Conservation (phyloP, 2,888 invertebrate genomes). For the Heliconius erato region DNA sequence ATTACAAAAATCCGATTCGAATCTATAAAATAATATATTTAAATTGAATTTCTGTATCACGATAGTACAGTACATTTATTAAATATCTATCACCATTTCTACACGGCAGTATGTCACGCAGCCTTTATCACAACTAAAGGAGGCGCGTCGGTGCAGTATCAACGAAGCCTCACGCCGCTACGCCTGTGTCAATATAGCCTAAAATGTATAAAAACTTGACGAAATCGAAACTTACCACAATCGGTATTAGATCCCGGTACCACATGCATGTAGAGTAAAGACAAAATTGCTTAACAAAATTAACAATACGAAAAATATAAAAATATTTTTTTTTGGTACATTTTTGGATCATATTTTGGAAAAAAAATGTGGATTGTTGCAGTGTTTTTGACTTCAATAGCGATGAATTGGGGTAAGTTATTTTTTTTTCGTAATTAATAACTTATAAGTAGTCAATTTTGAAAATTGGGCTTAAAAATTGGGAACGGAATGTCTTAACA, state of each 20-base stretch:
- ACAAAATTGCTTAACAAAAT: not conserved
- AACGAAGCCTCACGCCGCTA: constrained; percentile 31
- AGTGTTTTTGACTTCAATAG: constrained; percentile 59
- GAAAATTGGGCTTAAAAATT: not conserved
- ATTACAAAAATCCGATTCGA: too few relatives aligned
- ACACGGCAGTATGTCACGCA: constrained; percentile 39
- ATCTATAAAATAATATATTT: not conserved
- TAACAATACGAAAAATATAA: not conserved
- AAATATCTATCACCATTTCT: not conserved
- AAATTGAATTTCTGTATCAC: too few relatives aligned
- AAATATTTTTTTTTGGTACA: not conserved
- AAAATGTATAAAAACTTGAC: constrained; percentile 71
- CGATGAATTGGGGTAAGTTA: constrained; percentile 65
- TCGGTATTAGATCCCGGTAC: constrained; percentile 59
- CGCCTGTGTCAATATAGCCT: constrained; percentile 47
- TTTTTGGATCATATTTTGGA: not conserved
- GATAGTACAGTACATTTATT: not conserved
- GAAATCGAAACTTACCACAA: constrained; percentile 58
- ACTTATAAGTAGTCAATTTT: not conserved
- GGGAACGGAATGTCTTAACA: not conserved
- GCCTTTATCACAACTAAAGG: constrained; percentile 40
- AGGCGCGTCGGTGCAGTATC: constrained; percentile 48
- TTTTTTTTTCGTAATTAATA: not conserved
- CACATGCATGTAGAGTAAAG: constrained; percentile 54
- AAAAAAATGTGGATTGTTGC: constrained; percentile 60